These are phyloP conservation scores for Osmerus eperlanus DNA, from an alignment of 2,113 vertebrate genomes.

Conservation along the genomic window DNA sequence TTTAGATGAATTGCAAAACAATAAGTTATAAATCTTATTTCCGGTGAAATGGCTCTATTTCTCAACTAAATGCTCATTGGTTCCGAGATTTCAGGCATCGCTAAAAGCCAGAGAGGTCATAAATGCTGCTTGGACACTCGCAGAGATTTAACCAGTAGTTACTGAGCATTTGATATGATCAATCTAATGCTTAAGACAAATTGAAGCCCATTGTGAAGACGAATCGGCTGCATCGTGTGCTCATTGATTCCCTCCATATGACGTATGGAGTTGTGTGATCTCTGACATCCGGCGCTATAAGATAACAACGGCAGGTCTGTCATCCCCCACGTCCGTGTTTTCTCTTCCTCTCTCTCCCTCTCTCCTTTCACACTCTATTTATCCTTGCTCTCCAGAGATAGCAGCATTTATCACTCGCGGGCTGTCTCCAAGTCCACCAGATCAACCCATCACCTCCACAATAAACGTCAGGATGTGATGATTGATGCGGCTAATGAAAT, in stretches of 20 bases:
- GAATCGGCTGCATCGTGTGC: constrained; percentile 9
- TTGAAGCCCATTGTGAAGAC: constrained; percentile 18
- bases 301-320: constrained; percentile 19
- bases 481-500: constrained; percentile 94
- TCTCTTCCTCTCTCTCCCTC: constrained; percentile 22
- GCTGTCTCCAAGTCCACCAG: constrained; percentile 84
- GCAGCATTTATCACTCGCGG: constrained; percentile 80
- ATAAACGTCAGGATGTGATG: constrained; percentile 91
- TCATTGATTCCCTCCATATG: constrained; percentile 18
- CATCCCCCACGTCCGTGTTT: constrained; percentile 11
- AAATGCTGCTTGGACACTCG: background rate
- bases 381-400: constrained; percentile 79
- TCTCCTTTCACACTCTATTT: constrained; percentile 62
- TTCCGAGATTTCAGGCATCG: too few relatives aligned
- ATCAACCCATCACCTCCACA: constrained; percentile 86
- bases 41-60: too few relatives aligned
- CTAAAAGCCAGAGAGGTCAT: too few relatives aligned
- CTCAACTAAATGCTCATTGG: too few relatives aligned
- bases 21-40: too few relatives aligned
- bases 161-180: background rate
- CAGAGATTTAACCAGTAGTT: background rate
- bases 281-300: background rate
- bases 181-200: background rate
- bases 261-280: constrained; percentile 16
- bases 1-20: too few relatives aligned